A percentile compares a stretch with the other conserved stretches of the same genome.
Evolutionary conservation across 2,888 invertebrate genomes (phyloP).

Genomic region (Luperina testacea): DNA sequence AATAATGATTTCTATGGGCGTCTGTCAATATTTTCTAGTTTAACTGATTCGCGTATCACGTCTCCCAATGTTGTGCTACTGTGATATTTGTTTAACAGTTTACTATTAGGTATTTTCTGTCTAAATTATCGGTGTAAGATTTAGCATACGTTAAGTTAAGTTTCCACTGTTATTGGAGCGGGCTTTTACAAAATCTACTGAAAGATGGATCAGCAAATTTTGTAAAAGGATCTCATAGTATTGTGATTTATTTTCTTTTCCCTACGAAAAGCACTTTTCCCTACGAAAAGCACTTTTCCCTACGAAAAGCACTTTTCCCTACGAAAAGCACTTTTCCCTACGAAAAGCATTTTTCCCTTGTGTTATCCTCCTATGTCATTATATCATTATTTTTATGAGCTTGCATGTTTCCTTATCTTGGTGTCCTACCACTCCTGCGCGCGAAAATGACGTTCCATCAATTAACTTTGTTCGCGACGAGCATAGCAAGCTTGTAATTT

Average conservation of each 20-base stretch:
- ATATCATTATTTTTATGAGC: slow-evolving; percentile 39
- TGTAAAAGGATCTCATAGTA: too few species aligned
- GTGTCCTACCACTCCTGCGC: slow-evolving; percentile 6
- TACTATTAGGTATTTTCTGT: slow-evolving; percentile 5
- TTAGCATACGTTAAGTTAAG: slow-evolving; percentile 1
- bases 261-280: slow-evolving; percentile 3
- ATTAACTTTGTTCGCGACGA: slow-evolving; percentile 26
- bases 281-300: slow-evolving; percentile 8
- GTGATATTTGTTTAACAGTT: slow-evolving; percentile 35
- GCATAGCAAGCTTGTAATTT: slow-evolving; percentile 28
- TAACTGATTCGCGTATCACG: slow-evolving; percentile 32
- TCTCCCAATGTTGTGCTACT: slow-evolving; percentile 3
- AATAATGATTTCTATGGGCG: slow-evolving; percentile 9
- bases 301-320: neutral
- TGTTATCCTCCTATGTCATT: slow-evolving; percentile 7
- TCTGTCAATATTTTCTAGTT: slow-evolving; percentile 28
- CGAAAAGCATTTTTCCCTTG: slow-evolving; percentile 4
- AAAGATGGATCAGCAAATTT: neutral
- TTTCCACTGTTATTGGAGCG: neutral
- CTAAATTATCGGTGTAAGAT: slow-evolving; percentile 2
- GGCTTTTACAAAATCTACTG: slow-evolving; percentile 5
- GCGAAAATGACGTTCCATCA: slow-evolving; percentile 32
- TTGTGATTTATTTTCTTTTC: neutral
- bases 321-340: neutral
- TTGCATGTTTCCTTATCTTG: slow-evolving; percentile 42